phyloP scores from a whole-genome alignment of 1,140 invertebrate genomes.

The Ladona fulva region DNA sequence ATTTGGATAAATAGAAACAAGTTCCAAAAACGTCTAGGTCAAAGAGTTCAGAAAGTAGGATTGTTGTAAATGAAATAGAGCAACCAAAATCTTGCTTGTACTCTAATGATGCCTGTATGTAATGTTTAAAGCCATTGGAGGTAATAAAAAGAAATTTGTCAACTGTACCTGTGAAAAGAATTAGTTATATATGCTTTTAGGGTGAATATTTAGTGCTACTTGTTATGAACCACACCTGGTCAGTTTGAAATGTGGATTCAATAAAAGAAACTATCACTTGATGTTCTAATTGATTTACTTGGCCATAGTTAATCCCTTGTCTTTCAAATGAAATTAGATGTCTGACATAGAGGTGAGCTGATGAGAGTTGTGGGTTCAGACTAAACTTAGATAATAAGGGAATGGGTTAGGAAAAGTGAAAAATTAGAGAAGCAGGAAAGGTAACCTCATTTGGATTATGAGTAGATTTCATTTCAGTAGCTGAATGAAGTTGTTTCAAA shows the following conservation, averaged over 20 bases:
- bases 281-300: not conserved
- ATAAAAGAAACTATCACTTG: slow-evolving; percentile 3
- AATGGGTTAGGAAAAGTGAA: too few species aligned
- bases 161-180: not conserved
- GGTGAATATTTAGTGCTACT: not conserved
- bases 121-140: not conserved
- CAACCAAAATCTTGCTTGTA: slow-evolving; percentile 6
- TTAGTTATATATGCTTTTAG: not conserved
- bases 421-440: too few species aligned
- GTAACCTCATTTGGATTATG: too few species aligned
- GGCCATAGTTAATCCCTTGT: not conserved
- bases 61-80: not conserved
- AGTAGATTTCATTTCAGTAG: too few species aligned
- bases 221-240: not conserved
- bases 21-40: not conserved
- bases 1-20: too few species aligned
- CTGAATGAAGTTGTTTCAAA: too few species aligned
- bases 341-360: too few species aligned
- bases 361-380: too few species aligned
- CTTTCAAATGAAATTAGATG: too few species aligned
- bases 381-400: too few species aligned
- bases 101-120: not conserved
- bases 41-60: not conserved
- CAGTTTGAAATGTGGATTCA: not conserved
- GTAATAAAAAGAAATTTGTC: not conserved